Conservation (phyloP, 2,113 vertebrate species). For the Elachura formosa region DNA sequence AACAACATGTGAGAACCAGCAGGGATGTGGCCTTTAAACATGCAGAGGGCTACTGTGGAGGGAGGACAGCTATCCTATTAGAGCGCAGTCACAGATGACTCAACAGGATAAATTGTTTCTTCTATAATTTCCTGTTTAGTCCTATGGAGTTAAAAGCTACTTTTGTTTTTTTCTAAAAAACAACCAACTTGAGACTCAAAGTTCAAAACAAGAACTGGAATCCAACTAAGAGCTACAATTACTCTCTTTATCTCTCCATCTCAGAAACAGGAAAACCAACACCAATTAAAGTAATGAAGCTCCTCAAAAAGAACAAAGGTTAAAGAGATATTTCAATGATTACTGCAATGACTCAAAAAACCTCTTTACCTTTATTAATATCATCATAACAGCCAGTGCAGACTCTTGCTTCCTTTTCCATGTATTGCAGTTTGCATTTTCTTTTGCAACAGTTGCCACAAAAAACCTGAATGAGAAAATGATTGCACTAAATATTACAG, state of each 20-base stretch:
- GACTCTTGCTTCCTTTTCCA: slow-evolving; percentile 95
- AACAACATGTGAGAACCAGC: background rate
- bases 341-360: background rate
- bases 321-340: background rate
- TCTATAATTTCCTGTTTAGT: background rate
- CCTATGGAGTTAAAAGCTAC: background rate
- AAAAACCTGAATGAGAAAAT: slow-evolving; percentile 81
- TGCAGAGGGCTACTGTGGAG: background rate
- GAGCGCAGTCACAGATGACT: background rate
- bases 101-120: background rate
- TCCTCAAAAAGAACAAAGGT: background rate
- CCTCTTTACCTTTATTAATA: slow-evolving; percentile 85
- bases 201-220: background rate
- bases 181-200: background rate
- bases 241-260: background rate
- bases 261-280: background rate
- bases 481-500: background rate
- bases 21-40: background rate
- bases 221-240: background rate
- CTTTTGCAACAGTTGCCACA: slow-evolving; percentile 90
- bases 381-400: slow-evolving; percentile 85
- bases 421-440: slow-evolving; percentile 88
- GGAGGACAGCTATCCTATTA: background rate
- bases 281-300: background rate
- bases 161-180: background rate